Percentiles rank a stretch among this genome's conserved stretches.
Conservation (phyloP, 1,140 invertebrate genomes). For the Apis mellifera region Amel_HAv3.1 CM009944.2:9316501-9317000, state of each 20-base stretch:
- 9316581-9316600: neutral
- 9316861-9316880: neutral
- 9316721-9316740: neutral
- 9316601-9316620: neutral
- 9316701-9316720: conserved; percentile 11
- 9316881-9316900: neutral
- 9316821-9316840: neutral
- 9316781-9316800: neutral
- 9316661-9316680: neutral
- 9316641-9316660: neutral
- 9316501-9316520: neutral
- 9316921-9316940: neutral
- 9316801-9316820: conserved; percentile 4
- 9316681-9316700: neutral
- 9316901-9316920: neutral
- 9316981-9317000: neutral
- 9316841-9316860: neutral
- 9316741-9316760: neutral
- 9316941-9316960: neutral
- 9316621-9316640: neutral
- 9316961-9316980: neutral
- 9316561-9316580: neutral
- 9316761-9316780: neutral
- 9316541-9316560: neutral
- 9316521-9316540: conserved; percentile 1